phyloP scores from a whole-genome alignment of 2,113 vertebrate species.

The Emberiza fucata region DNA sequence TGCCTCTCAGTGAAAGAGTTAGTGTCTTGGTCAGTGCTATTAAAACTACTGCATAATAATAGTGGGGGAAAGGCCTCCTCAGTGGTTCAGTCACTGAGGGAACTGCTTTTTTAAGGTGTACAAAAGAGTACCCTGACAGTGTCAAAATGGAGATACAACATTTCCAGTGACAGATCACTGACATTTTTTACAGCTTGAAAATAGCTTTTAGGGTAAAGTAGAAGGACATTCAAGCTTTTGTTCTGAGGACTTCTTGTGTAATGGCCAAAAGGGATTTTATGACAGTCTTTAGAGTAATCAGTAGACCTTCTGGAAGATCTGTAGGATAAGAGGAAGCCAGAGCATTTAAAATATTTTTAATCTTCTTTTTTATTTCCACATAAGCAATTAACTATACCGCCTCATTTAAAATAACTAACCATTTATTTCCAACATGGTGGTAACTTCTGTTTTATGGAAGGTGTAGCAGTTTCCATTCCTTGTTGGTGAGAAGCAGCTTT shows the following conservation, averaged over 20 bases:
- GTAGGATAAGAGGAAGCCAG: background rate
- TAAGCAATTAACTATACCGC: background rate
- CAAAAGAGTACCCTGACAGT: background rate
- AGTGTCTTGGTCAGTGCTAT: background rate
- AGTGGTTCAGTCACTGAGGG: background rate
- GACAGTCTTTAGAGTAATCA: background rate
- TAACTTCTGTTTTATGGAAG: constrained; percentile 26
- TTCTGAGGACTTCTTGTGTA: background rate
- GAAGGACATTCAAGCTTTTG: background rate
- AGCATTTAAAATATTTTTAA: background rate
- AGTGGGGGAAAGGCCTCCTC: background rate
- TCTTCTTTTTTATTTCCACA: background rate
- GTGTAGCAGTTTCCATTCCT: background rate
- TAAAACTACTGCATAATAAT: background rate
- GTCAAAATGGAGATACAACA: background rate
- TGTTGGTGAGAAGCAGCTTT: background rate
- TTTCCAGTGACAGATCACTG: background rate
- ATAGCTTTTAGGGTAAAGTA: background rate
- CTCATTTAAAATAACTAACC: constrained; percentile 14
- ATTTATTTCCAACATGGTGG: constrained; percentile 17
- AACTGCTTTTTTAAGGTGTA: background rate
- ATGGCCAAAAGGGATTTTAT: background rate
- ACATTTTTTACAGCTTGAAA: background rate
- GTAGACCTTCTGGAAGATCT: background rate
- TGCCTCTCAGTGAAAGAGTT: background rate